Evolutionary conservation across 1,140 invertebrate species (phyloP).

Genomic region (Magallana angulata): DNA sequence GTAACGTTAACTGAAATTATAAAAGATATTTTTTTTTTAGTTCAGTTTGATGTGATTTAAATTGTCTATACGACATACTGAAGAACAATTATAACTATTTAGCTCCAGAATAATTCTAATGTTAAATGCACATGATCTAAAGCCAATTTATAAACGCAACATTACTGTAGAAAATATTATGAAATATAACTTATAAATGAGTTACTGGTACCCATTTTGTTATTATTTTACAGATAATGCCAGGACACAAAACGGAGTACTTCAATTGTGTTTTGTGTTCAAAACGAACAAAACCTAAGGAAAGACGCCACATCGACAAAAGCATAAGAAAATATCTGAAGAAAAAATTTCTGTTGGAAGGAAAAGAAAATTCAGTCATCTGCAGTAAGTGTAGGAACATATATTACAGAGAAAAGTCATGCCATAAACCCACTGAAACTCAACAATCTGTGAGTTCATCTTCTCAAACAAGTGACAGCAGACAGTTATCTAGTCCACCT

Average conservation of each 20-base stretch:
- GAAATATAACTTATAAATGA: too few species aligned
- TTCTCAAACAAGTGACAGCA: not conserved
- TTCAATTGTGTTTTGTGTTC: constrained; percentile 35
- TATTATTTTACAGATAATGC: not conserved
- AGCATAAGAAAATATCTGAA: not conserved
- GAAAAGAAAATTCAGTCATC: constrained; percentile 12
- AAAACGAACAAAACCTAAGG: constrained; percentile 37
- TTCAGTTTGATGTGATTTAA: too few species aligned
- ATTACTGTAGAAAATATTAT: too few species aligned
- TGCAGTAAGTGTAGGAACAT: constrained; percentile 5
- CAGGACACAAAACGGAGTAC: not conserved
- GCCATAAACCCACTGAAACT: not conserved
- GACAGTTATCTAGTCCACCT: constrained; percentile 7
- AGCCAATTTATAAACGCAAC: too few species aligned
- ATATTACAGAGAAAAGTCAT: constrained; percentile 8
- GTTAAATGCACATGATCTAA: too few species aligned
- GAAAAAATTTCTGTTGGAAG: constrained; percentile 17
- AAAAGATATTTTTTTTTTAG: too few species aligned
- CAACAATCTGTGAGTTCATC: not conserved
- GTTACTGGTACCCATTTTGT: too few species aligned
- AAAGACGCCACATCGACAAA: not conserved
- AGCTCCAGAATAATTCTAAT: too few species aligned
- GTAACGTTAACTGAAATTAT: too few species aligned
- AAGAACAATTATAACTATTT: too few species aligned
- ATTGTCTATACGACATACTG: too few species aligned